Evolutionary conservation across 2,888 invertebrate species (phyloP).

Genomic region (Orthosia incerta): DNA sequence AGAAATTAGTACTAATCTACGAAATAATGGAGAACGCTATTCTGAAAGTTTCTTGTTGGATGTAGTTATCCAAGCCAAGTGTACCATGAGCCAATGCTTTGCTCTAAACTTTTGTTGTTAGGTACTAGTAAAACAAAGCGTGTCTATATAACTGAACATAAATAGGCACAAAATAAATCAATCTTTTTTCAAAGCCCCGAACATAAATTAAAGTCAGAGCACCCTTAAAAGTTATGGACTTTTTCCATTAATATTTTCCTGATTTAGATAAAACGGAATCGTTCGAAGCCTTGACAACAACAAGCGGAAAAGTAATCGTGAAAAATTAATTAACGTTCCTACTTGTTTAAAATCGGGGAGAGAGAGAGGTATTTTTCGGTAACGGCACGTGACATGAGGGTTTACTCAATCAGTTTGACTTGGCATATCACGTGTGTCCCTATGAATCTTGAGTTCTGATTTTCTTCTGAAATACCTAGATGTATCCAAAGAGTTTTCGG

Average conservation of each 20-base stretch:
- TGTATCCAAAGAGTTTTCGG: too few relatives aligned
- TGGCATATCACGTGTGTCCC: background rate
- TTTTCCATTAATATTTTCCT: slow-evolving; percentile 34
- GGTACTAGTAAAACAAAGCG: background rate
- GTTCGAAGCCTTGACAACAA: slow-evolving; percentile 20
- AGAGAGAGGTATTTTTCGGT: background rate
- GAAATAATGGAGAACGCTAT: background rate
- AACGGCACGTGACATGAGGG: too few relatives aligned
- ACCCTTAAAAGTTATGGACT: slow-evolving; percentile 17
- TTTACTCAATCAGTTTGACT: background rate
- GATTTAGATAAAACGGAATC: slow-evolving; percentile 34
- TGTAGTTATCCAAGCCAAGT: background rate
- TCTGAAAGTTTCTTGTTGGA: background rate
- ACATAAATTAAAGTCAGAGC: slow-evolving; percentile 27
- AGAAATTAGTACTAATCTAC: background rate
- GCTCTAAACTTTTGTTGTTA: slow-evolving; percentile 3
- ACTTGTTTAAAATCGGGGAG: background rate
- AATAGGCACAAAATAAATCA: slow-evolving; percentile 19
- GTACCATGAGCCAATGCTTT: background rate
- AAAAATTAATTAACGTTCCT: background rate
- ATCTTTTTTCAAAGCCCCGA: slow-evolving; percentile 14
- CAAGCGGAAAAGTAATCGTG: background rate
- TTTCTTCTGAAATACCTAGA: too few relatives aligned
- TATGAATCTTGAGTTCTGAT: background rate
- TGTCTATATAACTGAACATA: background rate